phyloP scores from a whole-genome alignment of 2,888 invertebrate species.

The Tipula lateralis region DNA sequence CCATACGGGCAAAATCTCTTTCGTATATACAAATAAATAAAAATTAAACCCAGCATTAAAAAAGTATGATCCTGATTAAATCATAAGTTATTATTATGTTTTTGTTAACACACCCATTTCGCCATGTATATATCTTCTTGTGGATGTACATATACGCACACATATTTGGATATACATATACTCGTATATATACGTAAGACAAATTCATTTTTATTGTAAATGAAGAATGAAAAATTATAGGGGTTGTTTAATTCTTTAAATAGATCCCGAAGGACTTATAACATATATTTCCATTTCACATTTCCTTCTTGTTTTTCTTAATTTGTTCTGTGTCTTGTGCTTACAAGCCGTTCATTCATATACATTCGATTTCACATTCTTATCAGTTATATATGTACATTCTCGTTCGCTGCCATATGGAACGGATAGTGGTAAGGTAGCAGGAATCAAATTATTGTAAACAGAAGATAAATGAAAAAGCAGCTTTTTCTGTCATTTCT shows the following conservation, averaged over 20 bases:
- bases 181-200: not conserved
- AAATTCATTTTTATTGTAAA: not conserved
- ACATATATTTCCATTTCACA: not conserved
- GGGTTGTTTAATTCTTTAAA: not conserved
- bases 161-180: not conserved
- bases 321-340: not conserved
- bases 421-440: not conserved
- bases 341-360: not conserved
- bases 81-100: not conserved
- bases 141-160: not conserved
- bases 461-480: not conserved
- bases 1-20: too few relatives aligned
- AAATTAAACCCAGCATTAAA: not conserved
- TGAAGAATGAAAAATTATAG: constrained; percentile 11
- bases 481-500: not conserved
- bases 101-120: not conserved
- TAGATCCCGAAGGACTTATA: not conserved
- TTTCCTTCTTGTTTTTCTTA: not conserved
- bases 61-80: not conserved
- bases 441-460: not conserved
- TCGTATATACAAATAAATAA: not conserved
- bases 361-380: not conserved
- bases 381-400: not conserved
- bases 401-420: not conserved
- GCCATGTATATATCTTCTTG: not conserved